A percentile compares a stretch with the other conserved stretches of the same genome.
These are phyloP conservation scores for Diaphora mendica DNA, from an alignment of 2,888 invertebrate genomes.

Conservation along the genomic window DNA sequence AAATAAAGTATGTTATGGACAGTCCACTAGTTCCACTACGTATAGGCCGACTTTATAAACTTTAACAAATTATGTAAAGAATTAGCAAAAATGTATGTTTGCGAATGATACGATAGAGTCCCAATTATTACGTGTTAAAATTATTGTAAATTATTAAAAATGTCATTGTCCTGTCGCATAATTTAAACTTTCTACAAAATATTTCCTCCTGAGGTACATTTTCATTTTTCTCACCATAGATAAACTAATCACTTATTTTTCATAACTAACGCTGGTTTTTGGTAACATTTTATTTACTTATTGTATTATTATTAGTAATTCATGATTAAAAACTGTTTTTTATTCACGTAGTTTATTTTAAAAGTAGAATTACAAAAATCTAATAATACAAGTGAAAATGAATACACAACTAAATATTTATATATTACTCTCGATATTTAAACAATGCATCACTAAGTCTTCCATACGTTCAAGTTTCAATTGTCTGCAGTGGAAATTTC, in stretches of 20 bases:
- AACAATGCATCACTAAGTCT: conserved; percentile 59
- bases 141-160: not conserved
- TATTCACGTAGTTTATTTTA: not conserved
- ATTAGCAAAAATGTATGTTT: not conserved
- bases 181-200: too few relatives aligned
- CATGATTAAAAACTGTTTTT: not conserved
- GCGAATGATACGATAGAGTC: not conserved
- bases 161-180: too few relatives aligned
- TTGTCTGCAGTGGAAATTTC: conserved; percentile 86
- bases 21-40: not conserved
- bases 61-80: not conserved
- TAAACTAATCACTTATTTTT: too few relatives aligned
- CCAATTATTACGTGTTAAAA: not conserved
- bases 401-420: not conserved
- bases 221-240: too few relatives aligned
- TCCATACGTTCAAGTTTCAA: conserved; percentile 81
- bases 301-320: not conserved
- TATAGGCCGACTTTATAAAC: not conserved
- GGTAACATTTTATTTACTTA: too few relatives aligned
- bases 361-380: not conserved
- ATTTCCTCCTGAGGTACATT: too few relatives aligned
- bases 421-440: conserved; percentile 51
- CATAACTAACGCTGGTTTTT: too few relatives aligned
- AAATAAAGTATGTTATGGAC: not conserved
- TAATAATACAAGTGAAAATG: not conserved